Conservation (phyloP, 64 coral and sea anemone genomes). For the Acropora yongei region DNA sequence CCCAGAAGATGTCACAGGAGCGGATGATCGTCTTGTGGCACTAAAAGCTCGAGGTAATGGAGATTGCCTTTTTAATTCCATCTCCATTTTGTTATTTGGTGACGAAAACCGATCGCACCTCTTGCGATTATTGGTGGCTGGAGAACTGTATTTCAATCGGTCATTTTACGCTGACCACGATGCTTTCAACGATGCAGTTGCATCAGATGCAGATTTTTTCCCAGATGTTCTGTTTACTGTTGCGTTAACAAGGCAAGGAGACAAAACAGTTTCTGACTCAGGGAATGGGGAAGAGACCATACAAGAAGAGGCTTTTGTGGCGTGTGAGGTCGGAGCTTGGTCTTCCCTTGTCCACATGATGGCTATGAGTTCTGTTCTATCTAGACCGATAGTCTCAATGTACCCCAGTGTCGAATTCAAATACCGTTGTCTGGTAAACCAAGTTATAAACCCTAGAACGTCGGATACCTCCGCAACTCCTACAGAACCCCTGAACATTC, state of each 20-base stretch:
- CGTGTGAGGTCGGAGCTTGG: background rate
- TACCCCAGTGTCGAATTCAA: background rate
- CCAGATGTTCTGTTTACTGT: constrained; percentile 8
- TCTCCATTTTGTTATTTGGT: constrained; percentile 16
- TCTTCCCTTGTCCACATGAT: background rate
- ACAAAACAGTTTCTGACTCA: background rate
- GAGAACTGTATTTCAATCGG: background rate
- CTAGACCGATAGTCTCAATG: background rate
- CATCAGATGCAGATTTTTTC: constrained; percentile 14
- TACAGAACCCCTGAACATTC: background rate
- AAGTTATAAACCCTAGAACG: background rate
- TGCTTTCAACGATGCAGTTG: background rate
- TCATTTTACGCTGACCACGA: constrained; percentile 11
- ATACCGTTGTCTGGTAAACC: background rate
- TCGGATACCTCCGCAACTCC: background rate
- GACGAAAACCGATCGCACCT: constrained; percentile 1
- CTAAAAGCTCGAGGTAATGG: constrained; percentile 1
- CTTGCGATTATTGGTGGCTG: constrained; percentile 15
- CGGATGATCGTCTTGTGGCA: background rate
- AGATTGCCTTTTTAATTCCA: constrained; percentile 1
- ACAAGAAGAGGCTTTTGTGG: background rate
- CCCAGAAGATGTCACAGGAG: background rate
- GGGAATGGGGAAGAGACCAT: background rate
- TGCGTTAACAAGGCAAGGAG: constrained; percentile 11
- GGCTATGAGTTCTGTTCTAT: background rate